phyloP scores from a whole-genome alignment of 2,797 vertebrate genomes.

The Poecilia picta region DNA sequence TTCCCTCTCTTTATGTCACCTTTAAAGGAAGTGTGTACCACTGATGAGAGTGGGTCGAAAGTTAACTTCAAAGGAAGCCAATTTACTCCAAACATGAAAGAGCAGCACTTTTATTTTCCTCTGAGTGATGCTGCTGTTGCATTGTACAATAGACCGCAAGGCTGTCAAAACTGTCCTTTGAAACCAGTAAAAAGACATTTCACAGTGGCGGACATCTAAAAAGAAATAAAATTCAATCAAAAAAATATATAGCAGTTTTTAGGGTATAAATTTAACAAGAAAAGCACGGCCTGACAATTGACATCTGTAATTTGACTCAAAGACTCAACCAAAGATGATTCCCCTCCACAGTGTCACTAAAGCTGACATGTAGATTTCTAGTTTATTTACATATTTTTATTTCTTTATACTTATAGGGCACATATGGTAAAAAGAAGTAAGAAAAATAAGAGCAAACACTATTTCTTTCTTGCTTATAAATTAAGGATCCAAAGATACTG shows the following conservation, averaged over 20 bases:
- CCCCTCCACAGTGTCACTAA: neutral
- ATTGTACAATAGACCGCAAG: constrained; percentile 31
- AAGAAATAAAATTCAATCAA: constrained; percentile 21
- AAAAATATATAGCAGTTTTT: constrained; percentile 11
- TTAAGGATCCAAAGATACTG: too few relatives aligned
- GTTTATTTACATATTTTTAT: neutral
- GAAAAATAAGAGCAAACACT: neutral
- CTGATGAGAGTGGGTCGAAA: constrained; percentile 27
- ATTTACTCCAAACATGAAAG: constrained; percentile 61
- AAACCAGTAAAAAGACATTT: constrained; percentile 33
- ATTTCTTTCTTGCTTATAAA: neutral
- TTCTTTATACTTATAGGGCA: neutral
- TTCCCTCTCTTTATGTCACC: constrained; percentile 34
- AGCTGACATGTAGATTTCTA: neutral
- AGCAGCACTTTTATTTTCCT: constrained; percentile 17
- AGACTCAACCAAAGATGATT: neutral
- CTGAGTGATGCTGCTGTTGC: constrained; percentile 36
- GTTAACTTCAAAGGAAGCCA: constrained; percentile 51
- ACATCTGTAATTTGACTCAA: neutral
- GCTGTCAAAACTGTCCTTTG: constrained; percentile 49
- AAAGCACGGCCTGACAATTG: constrained; percentile 10
- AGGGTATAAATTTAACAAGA: constrained; percentile 19
- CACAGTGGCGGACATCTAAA: constrained; percentile 15
- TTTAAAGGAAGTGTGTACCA: constrained; percentile 27
- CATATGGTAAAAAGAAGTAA: neutral